Conservation (phyloP, 2,888 invertebrate species). For the Andrena fulva region DNA sequence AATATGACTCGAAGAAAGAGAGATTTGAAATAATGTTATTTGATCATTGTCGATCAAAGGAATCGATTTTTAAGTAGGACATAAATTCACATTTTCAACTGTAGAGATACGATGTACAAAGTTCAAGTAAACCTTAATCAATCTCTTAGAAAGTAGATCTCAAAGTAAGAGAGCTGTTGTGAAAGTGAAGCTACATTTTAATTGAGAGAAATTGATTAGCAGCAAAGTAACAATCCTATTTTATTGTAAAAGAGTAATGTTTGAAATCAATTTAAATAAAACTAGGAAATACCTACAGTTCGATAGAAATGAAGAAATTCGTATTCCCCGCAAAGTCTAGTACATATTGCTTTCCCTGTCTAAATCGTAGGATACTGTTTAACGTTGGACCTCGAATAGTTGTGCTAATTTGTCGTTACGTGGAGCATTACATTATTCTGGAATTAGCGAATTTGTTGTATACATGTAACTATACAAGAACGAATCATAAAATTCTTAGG, state of each 20-base stretch:
- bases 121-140: conserved; percentile 34
- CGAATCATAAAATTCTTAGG: not conserved
- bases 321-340: conserved; percentile 21
- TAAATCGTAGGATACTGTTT: not conserved
- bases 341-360: conserved; percentile 2
- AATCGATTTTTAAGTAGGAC: conserved; percentile 19
- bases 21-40: conserved; percentile 12
- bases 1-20: conserved; percentile 13
- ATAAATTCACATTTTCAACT: conserved; percentile 31
- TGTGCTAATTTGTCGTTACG: not conserved
- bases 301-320: conserved; percentile 43
- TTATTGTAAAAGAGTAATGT: conserved; percentile 43
- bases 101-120: conserved; percentile 50
- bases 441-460: not conserved
- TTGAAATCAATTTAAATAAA: conserved; percentile 31
- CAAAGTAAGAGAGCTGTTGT: conserved; percentile 16
- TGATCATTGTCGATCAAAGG: conserved; percentile 14
- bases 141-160: conserved; percentile 44
- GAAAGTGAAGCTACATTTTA: conserved; percentile 41
- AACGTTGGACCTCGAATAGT: conserved; percentile 12
- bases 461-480: conserved; percentile 6
- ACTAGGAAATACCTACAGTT: conserved; percentile 50
- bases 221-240: conserved; percentile 36
- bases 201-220: conserved; percentile 19
- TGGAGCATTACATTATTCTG: not conserved